Evolutionary conservation across 1,140 invertebrate species (phyloP).

Genomic region (Procambarus virginalis): DNA sequence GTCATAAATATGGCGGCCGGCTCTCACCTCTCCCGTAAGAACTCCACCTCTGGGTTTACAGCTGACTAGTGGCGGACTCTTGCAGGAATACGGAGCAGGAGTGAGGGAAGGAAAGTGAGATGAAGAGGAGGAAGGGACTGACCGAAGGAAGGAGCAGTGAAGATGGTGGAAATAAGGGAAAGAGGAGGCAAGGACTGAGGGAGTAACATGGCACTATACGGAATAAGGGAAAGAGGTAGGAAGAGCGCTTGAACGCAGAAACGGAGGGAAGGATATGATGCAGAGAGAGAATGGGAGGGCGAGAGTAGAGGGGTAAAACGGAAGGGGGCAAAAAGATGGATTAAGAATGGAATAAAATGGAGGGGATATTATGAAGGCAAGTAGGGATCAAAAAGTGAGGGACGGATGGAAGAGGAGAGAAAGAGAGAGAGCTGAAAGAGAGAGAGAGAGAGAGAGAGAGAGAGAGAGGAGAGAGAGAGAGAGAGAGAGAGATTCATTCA

Average conservation of each 20-base stretch:
- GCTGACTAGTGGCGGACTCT: no score
- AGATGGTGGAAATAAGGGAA: not conserved
- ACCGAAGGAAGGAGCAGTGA: not conserved
- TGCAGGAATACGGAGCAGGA: not conserved
- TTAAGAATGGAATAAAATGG: not conserved
- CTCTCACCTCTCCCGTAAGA: no score
- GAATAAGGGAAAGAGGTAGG: not conserved
- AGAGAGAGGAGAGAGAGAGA: not conserved
- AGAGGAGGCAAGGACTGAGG: not conserved
- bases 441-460: not conserved
- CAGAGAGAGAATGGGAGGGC: not conserved
- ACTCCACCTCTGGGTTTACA: no score
- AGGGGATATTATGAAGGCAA: not conserved
- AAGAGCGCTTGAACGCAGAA: not conserved
- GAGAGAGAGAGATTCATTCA: not conserved
- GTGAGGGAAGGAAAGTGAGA: not conserved
- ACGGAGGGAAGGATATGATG: not conserved
- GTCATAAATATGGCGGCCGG: no score
- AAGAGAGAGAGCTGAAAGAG: not conserved
- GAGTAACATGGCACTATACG: not conserved
- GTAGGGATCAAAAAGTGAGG: not conserved
- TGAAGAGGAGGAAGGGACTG: not conserved
- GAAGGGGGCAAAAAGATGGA: not conserved
- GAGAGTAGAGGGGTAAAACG: not conserved
- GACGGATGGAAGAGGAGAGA: not conserved